Percentiles rank a stretch among this genome's conserved stretches.
Evolutionary conservation across 2,797 vertebrate genomes (phyloP).

Genomic region (Enteromius viviparus): DNA sequence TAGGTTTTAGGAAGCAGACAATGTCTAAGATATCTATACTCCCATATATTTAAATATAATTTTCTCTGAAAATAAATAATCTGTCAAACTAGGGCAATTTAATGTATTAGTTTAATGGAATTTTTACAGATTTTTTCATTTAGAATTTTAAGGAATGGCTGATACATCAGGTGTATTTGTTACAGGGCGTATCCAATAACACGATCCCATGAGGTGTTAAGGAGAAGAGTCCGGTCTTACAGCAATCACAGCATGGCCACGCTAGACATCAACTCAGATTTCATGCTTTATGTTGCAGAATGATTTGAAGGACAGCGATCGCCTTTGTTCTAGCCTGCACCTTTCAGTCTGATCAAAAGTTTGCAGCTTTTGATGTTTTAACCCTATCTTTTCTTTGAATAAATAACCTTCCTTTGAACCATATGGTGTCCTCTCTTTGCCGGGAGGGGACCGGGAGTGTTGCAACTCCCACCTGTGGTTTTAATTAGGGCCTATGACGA

Average conservation of each 20-base stretch:
- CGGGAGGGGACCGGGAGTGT: slow-evolving; percentile 75
- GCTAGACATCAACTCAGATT: slow-evolving; percentile 67
- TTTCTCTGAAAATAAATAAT: neutral
- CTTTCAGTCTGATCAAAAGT: slow-evolving; percentile 75
- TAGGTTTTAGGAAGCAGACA: too few relatives aligned
- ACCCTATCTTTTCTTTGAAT: slow-evolving; percentile 75
- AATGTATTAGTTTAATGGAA: neutral
- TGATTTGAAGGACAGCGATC: slow-evolving; percentile 72
- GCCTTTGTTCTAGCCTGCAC: slow-evolving; percentile 63
- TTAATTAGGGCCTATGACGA: slow-evolving; percentile 80
- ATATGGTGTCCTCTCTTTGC: slow-evolving; percentile 81
- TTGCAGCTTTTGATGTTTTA: slow-evolving; percentile 79
- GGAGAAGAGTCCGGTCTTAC: slow-evolving; percentile 54
- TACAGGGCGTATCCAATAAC: neutral
- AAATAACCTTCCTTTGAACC: slow-evolving; percentile 73
- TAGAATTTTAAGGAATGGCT: neutral
- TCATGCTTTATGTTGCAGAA: slow-evolving; percentile 78
- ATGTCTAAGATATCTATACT: neutral
- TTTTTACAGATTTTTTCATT: neutral
- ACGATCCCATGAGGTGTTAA: slow-evolving; percentile 25
- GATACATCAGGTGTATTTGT: neutral
- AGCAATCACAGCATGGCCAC: slow-evolving; percentile 60
- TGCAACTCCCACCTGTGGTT: slow-evolving; percentile 79
- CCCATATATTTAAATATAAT: neutral
- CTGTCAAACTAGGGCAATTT: neutral